These are phyloP conservation scores for Orthosia gracilis DNA, from an alignment of 2,888 invertebrate species.

Conservation along the genomic window DNA sequence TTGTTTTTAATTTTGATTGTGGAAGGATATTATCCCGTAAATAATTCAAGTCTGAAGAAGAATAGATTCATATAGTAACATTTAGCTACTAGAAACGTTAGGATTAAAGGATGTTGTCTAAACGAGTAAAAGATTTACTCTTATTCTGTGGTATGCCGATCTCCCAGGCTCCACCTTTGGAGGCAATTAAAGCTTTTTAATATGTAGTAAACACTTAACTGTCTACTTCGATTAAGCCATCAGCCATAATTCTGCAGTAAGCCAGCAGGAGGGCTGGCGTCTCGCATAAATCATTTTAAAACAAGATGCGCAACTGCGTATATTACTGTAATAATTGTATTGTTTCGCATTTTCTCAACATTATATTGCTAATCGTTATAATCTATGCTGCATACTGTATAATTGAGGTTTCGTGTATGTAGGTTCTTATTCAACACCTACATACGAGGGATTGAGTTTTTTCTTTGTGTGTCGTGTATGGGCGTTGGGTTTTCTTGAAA, in stretches of 20 bases:
- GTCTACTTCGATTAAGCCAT: constrained; percentile 34
- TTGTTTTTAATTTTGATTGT: not conserved
- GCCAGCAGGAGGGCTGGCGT: constrained; percentile 18
- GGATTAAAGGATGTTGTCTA: not conserved
- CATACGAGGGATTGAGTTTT: constrained; percentile 61
- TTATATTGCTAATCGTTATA: constrained; percentile 41
- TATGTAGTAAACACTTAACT: constrained; percentile 31
- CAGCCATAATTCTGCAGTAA: constrained; percentile 33
- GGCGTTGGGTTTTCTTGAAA: constrained; percentile 53
- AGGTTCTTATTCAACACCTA: constrained; percentile 63
- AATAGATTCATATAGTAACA: constrained; percentile 4
- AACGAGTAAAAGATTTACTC: not conserved
- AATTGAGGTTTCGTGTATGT: constrained; percentile 49
- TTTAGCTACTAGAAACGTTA: not conserved
- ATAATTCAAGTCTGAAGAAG: not conserved
- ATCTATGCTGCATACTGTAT: constrained; percentile 38
- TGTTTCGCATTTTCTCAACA: constrained; percentile 51
- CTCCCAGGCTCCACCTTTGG: not conserved
- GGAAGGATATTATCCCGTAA: not conserved
- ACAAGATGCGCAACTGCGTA: constrained; percentile 20
- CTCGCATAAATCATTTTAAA: constrained; percentile 34
- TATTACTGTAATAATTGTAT: constrained; percentile 40
- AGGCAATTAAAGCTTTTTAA: constrained; percentile 33
- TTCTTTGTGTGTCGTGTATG: constrained; percentile 61
- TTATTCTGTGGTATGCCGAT: not conserved